A percentile compares a stretch with the other conserved stretches of the same genome.
Evolutionary conservation across 2,797 vertebrate species (phyloP).

Genomic region (Sylvilagus floridanus): DNA sequence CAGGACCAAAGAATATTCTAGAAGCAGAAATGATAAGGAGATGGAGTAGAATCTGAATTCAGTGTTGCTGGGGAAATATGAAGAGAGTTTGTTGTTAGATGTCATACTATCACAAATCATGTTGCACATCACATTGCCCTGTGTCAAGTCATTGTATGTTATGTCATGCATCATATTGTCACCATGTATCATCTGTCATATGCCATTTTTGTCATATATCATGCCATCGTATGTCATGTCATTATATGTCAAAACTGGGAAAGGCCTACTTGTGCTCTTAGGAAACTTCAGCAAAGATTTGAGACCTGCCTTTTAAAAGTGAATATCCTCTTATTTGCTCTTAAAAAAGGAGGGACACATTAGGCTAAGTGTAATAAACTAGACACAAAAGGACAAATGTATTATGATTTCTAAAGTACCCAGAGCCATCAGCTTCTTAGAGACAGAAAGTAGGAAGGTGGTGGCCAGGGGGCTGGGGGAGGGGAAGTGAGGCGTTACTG

Average conservation of each 20-base stretch:
- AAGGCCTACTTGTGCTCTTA: not conserved
- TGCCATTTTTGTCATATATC: too few relatives aligned
- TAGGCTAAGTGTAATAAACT: not conserved
- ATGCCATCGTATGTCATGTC: not conserved
- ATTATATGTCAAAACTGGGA: not conserved
- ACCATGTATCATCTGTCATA: too few relatives aligned
- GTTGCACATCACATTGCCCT: too few relatives aligned
- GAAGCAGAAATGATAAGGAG: not conserved
- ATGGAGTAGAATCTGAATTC: not conserved
- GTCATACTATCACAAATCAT: too few relatives aligned
- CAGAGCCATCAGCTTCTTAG: not conserved
- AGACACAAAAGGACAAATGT: not conserved
- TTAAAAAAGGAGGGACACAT: not conserved
- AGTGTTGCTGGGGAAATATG: too few relatives aligned
- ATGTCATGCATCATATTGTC: too few relatives aligned
- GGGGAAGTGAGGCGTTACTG: accelerated
- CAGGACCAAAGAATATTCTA: not conserved
- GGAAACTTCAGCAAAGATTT: not conserved
- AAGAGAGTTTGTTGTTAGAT: not conserved
- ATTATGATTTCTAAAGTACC: not conserved
- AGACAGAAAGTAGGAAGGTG: not conserved
- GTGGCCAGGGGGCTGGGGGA: not conserved
- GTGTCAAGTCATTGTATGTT: too few relatives aligned
- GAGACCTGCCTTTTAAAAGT: not conserved
- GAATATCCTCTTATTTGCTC: not conserved